Percentiles rank a stretch among this genome's conserved stretches.
These are phyloP conservation scores for Melitaea athalia DNA, from an alignment of 2,888 invertebrate genomes.

Conservation along the genomic window DNA sequence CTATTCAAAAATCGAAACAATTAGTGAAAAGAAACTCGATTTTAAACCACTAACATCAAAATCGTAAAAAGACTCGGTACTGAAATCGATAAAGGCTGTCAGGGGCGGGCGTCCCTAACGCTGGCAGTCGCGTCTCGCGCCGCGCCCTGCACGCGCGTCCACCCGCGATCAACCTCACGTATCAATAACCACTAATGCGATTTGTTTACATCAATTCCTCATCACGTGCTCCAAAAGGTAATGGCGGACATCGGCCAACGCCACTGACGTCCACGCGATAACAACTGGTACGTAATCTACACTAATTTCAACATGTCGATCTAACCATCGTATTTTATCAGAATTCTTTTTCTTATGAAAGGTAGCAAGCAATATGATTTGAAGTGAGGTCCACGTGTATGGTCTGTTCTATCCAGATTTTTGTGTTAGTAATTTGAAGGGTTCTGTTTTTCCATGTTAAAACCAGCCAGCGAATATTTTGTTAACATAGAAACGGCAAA, in stretches of 20 bases:
- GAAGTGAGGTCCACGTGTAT: slow-evolving; percentile 8
- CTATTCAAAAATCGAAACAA: background rate
- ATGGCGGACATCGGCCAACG: slow-evolving; percentile 43
- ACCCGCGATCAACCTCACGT: slow-evolving; percentile 44
- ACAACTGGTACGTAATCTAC: slow-evolving; percentile 42
- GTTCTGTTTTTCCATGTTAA: slow-evolving; percentile 25
- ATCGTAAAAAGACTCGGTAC: slow-evolving; percentile 27
- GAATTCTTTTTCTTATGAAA: slow-evolving; percentile 5
- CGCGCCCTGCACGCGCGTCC: slow-evolving; percentile 63
- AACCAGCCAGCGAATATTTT: slow-evolving; percentile 16
- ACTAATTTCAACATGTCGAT: slow-evolving; percentile 15
- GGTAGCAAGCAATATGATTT: background rate
- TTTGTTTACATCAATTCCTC: slow-evolving; percentile 56
- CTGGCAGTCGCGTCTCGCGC: slow-evolving; percentile 59
- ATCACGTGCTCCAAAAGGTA: slow-evolving; percentile 52
- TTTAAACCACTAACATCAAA: slow-evolving; percentile 12
- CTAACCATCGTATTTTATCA: slow-evolving; percentile 13
- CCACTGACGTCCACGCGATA: slow-evolving; percentile 37
- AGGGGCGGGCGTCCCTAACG: slow-evolving; percentile 46
- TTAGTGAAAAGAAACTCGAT: slow-evolving; percentile 19
- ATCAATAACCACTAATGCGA: slow-evolving; percentile 50
- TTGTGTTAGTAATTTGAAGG: slow-evolving; percentile 23
- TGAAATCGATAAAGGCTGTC: slow-evolving; percentile 45
- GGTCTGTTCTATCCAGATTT: slow-evolving; percentile 5
- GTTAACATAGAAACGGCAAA: slow-evolving; percentile 28